These are phyloP conservation scores for Ectropis crepuscularia DNA, from an alignment of 2,888 invertebrate species.

Conservation along the genomic window DNA sequence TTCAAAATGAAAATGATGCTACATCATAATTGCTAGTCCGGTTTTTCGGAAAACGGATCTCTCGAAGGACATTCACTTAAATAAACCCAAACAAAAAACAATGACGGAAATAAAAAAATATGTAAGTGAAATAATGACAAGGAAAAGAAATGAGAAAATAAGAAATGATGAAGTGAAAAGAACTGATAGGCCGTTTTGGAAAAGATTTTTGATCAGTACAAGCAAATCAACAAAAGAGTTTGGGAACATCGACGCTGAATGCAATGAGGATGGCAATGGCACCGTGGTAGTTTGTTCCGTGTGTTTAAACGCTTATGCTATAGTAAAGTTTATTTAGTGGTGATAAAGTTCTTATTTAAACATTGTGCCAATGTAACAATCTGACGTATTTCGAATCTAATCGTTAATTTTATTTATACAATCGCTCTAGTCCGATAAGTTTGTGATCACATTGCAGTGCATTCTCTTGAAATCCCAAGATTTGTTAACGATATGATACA, in stretches of 20 bases:
- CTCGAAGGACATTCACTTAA: slow-evolving; percentile 83
- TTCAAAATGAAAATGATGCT: slow-evolving; percentile 70
- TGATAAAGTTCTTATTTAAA: slow-evolving; percentile 56
- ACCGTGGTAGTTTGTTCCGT: slow-evolving; percentile 52
- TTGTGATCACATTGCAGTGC: slow-evolving; percentile 76
- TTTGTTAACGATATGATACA: slow-evolving; percentile 74
- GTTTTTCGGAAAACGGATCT: slow-evolving; percentile 83
- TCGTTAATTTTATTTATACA: slow-evolving; percentile 54
- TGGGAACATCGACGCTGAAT: slow-evolving; percentile 70
- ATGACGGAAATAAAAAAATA: slow-evolving; percentile 56
- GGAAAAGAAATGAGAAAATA: slow-evolving; percentile 67
- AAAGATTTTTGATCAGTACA: slow-evolving; percentile 75
- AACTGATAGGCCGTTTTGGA: slow-evolving; percentile 86
- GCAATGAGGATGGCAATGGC: slow-evolving; percentile 69
- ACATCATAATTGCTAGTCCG: slow-evolving; percentile 65
- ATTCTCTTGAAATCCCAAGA: slow-evolving; percentile 69
- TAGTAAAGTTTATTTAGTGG: slow-evolving; percentile 59
- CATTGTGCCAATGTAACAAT: slow-evolving; percentile 67
- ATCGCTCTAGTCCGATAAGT: slow-evolving; percentile 64
- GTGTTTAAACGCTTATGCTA: slow-evolving; percentile 58
- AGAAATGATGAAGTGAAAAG: slow-evolving; percentile 74
- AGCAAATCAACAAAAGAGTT: slow-evolving; percentile 74
- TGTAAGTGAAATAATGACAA: slow-evolving; percentile 73
- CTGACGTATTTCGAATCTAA: slow-evolving; percentile 52
- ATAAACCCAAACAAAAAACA: slow-evolving; percentile 61